Percentiles rank a stretch among this genome's conserved stretches.
Evolutionary conservation across 2,797 vertebrate genomes (phyloP).

Genomic region (Thamnophis elegans): DNA sequence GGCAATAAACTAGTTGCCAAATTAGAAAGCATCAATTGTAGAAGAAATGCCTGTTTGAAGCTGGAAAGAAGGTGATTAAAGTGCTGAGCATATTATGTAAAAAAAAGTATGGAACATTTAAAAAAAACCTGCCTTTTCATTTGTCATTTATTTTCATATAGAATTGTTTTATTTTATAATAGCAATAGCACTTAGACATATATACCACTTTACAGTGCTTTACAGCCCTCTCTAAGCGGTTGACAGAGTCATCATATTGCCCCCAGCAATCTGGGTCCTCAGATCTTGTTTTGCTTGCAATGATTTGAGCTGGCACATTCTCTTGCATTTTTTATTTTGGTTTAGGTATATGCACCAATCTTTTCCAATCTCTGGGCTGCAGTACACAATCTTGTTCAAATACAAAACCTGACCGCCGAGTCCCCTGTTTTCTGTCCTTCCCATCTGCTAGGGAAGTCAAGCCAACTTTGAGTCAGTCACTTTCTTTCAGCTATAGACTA

Average conservation of each 20-base stretch:
- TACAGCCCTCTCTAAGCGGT: no score
- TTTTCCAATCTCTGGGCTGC: not conserved
- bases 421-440: not conserved
- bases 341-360: not conserved
- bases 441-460: not conserved
- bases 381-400: not conserved
- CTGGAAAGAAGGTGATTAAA: not conserved
- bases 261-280: no score
- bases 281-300: not conserved
- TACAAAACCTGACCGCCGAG: not conserved
- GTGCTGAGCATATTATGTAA: not conserved
- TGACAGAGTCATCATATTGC: no score
- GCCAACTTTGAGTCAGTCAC: not conserved
- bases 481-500: not conserved
- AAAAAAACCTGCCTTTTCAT: not conserved
- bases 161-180: not conserved
- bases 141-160: not conserved
- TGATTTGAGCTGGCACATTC: not conserved
- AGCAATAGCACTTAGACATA: no score
- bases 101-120: not conserved
- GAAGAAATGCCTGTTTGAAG: not conserved
- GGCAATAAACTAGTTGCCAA: not conserved
- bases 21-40: not conserved
- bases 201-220: no score
- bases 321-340: not conserved